Evolutionary conservation across 2,797 vertebrate species (phyloP).

Genomic region (Nannoperca australis): DNA sequence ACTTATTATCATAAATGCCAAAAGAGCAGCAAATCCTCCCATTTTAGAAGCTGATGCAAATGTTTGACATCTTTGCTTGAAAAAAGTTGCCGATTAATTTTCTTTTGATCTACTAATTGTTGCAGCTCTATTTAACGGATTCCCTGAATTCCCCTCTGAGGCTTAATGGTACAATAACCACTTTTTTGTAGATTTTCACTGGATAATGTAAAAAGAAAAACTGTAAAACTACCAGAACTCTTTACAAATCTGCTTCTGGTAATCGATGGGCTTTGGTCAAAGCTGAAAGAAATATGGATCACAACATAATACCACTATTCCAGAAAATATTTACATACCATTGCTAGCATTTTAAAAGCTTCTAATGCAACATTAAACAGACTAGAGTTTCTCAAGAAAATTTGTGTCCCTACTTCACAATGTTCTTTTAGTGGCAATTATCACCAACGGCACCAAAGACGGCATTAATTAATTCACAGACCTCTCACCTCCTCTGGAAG

Average conservation of each 20-base stretch:
- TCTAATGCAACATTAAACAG: background rate
- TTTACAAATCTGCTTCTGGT: background rate
- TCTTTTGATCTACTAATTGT: no score
- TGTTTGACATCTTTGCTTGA: no score
- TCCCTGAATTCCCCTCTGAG: background rate
- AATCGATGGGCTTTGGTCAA: background rate
- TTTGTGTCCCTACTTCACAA: slow-evolving; percentile 9
- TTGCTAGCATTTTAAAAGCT: slow-evolving; percentile 21
- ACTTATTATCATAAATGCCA: no score
- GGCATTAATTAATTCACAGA: slow-evolving; percentile 64
- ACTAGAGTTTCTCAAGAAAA: background rate
- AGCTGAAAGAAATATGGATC: background rate
- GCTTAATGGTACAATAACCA: background rate
- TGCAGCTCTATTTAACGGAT: background rate
- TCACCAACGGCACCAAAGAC: slow-evolving; percentile 37
- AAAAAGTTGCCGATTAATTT: no score
- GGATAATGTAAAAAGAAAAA: background rate
- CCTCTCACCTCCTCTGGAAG: slow-evolving; percentile 51
- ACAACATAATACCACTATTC: background rate
- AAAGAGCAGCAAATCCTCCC: no score
- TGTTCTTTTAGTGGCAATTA: slow-evolving; percentile 45
- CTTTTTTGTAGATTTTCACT: background rate
- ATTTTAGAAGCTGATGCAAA: no score
- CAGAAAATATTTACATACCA: background rate
- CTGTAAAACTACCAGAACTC: background rate